A percentile compares a stretch with the other conserved stretches of the same genome.
phyloP scores from a whole-genome alignment of 2,888 invertebrate genomes.

The Sesia apiformis region DNA sequence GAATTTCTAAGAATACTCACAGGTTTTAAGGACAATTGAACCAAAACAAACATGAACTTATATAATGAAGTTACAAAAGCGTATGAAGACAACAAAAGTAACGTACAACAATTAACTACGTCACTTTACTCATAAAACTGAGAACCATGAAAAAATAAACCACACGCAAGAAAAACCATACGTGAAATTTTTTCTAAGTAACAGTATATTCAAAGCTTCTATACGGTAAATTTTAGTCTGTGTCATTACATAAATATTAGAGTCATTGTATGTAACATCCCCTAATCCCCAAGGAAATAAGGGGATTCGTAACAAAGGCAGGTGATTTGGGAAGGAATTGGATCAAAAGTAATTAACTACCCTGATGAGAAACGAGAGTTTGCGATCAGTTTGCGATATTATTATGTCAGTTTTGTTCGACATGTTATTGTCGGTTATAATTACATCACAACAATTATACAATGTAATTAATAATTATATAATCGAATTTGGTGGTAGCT shows the following conservation, averaged over 20 bases:
- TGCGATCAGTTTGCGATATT: not conserved
- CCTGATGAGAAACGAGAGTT: not conserved
- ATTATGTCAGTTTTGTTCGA: not conserved
- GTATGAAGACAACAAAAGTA: not conserved
- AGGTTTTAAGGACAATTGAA: too few species aligned
- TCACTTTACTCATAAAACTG: not conserved
- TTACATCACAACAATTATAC: not conserved
- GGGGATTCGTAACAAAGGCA: slow-evolving; percentile 25
- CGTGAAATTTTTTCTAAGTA: too few species aligned
- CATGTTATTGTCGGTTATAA: not conserved
- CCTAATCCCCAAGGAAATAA: slow-evolving; percentile 46
- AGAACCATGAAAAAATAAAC: not conserved
- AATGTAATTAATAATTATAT: not conserved
- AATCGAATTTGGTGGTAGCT: too few species aligned
- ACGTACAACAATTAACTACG: not conserved
- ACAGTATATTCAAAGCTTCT: too few species aligned
- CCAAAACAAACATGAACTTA: too few species aligned
- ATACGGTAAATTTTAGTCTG: too few species aligned
- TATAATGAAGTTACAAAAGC: too few species aligned
- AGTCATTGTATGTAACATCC: not conserved
- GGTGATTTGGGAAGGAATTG: slow-evolving; percentile 29
- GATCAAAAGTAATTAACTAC: slow-evolving; percentile 8
- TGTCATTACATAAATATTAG: too few species aligned
- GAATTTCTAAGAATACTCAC: too few species aligned
- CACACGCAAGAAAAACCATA: too few species aligned